Base-by-base conservation (phyloP, 2,888 invertebrate genomes). In the Lepas anatifera region DNA sequence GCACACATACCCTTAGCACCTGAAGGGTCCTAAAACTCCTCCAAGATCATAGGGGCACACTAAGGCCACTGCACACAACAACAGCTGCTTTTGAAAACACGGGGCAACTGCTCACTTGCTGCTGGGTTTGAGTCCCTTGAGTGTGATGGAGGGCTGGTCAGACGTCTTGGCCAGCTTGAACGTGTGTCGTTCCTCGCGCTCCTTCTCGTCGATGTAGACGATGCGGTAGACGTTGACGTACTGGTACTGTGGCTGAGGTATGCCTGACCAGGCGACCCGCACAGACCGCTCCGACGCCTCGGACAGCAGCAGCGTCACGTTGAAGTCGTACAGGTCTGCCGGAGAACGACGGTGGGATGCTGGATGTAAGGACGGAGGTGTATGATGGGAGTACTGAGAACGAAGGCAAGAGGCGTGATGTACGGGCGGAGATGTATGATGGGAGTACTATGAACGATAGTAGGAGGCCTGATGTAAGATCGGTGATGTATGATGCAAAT, bases 191-290 rank as follows among this genome's bases (percentile, higher is more conserved):
- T 84, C 87, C 76, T 87, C 87, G 76, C 90, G 87, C 76, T 88
- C 88, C 48, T 87, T 87, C 64, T 77, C 89, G 76, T 87, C 87
- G 78, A 89, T 87, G 79, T 89, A 89, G 74, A 92, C 90, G 1
- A 91, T 91, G 70, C 92, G 85, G 81, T 90, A 93, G 76, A 94
- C 91, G 75, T 92, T 89, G 68, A 94, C 90, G 81, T 89, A 93
- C 78, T 93, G 90, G 78, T 93, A 92, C 73, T 92, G 89, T 0
- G 94, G 94, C 75, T 89, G 87, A 0, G 94, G 94, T 0, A 94
- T 87, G 0, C 94, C 94, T 68, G 83, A 86, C 91, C 92, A 93
- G 8, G 85, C 84, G 10, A 94, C 84, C 76, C 90, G 90, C 0
- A 89, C 88, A 16, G 88, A 87, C 69, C 86, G 87, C 0, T 90